Percentiles rank a stretch among this genome's conserved stretches.
phyloP scores from a whole-genome alignment of 2,888 invertebrate species.

The Xestia sexstrigata region DNA sequence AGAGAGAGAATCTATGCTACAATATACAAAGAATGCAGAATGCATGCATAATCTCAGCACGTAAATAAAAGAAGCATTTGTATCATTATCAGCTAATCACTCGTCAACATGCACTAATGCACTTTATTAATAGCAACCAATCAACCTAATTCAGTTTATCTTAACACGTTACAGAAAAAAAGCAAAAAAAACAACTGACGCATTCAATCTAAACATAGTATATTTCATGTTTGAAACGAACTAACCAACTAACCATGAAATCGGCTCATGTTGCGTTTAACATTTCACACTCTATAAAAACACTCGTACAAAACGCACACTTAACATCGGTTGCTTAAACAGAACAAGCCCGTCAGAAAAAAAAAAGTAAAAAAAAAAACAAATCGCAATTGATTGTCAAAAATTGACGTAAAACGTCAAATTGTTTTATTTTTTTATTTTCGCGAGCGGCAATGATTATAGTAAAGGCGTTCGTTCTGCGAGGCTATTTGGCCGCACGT shows the following conservation, averaged over 20 bases:
- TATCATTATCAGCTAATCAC: conserved; percentile 30
- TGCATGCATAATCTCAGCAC: neutral
- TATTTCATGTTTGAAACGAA: conserved; percentile 78
- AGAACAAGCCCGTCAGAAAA: conserved; percentile 47
- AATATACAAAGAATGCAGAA: neutral
- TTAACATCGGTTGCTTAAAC: conserved; percentile 79
- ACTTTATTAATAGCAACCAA: conserved; percentile 48
- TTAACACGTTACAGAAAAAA: conserved; percentile 56
- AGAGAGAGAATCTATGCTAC: conserved; percentile 12
- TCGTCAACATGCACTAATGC: conserved; percentile 48
- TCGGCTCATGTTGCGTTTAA: conserved; percentile 86
- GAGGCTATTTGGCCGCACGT: conserved; percentile 89
- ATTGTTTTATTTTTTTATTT: conserved; percentile 80
- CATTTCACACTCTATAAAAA: conserved; percentile 83
- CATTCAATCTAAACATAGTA: conserved; percentile 66
- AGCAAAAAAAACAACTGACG: conserved; percentile 59
- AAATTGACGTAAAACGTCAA: conserved; percentile 66
- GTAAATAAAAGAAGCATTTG: conserved; percentile 32
- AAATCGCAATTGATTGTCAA: conserved; percentile 55
- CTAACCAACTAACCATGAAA: conserved; percentile 89
- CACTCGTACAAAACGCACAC: conserved; percentile 80
- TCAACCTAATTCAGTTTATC: conserved; percentile 62
- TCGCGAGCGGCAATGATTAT: conserved; percentile 87
- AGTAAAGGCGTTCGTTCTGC: conserved; percentile 87
- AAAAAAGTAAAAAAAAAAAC: conserved; percentile 52